These are phyloP conservation scores for Tauraco hartlaubi DNA, from an alignment of 2,797 vertebrate species.

Conservation along the genomic window DNA sequence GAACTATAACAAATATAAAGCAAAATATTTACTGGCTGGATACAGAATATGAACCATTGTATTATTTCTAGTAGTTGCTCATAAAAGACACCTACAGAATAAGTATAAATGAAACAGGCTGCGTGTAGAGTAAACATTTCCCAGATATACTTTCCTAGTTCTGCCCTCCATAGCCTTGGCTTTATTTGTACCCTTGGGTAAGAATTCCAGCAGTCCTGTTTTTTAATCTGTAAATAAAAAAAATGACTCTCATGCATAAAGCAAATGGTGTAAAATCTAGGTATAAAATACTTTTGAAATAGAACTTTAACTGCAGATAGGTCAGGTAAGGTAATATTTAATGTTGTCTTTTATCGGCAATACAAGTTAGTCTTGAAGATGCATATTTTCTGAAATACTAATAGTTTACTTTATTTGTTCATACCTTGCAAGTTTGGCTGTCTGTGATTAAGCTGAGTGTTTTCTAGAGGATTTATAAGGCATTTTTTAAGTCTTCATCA, in stretches of 20 bases:
- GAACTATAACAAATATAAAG: not conserved
- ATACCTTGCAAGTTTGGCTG: constrained; percentile 9
- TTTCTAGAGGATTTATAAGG: constrained; percentile 10
- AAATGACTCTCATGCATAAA: not conserved
- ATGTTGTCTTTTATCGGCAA: not conserved
- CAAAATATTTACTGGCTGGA: not conserved
- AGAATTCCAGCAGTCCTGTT: not conserved
- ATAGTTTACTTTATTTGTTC: constrained; percentile 22
- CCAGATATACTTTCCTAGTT: not conserved
- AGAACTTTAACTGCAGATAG: not conserved
- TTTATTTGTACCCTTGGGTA: not conserved
- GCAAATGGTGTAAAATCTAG: not conserved
- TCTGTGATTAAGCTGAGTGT: not conserved
- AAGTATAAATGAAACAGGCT: not conserved
- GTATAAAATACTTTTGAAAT: not conserved
- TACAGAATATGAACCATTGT: not conserved
- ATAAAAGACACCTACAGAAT: not conserved
- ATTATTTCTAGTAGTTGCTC: not conserved
- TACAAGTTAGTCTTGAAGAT: not conserved
- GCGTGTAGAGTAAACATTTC: not conserved
- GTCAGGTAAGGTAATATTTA: not conserved
- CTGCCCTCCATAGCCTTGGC: not conserved
- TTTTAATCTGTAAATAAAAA: not conserved
- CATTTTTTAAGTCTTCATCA: not conserved
- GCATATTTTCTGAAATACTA: constrained; percentile 8